A percentile compares a stretch with the other conserved stretches of the same genome.
Evolutionary conservation across 92 coral and sea anemone species (phyloP).

Genomic region (Galaxea fascicularis): DNA sequence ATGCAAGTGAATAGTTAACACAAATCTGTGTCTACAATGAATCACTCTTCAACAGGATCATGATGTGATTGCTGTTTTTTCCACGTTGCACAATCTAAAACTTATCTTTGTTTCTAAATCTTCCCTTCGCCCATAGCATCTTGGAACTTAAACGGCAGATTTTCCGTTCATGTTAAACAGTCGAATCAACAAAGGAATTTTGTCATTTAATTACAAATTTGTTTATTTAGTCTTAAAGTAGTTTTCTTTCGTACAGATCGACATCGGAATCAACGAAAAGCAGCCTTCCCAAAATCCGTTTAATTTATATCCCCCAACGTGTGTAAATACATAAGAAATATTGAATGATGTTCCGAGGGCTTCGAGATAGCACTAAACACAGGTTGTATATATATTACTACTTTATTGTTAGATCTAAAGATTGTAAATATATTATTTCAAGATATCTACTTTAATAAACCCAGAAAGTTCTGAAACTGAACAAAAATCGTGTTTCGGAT

Average conservation of each 20-base stretch:
- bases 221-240: background rate
- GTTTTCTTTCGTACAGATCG: slow-evolving; percentile 1
- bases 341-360: slow-evolving; percentile 23
- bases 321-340: slow-evolving; percentile 38
- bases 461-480: slow-evolving; percentile 14
- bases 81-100: background rate
- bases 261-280: background rate
- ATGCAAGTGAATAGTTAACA: slow-evolving; percentile 47
- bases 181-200: slow-evolving; percentile 9
- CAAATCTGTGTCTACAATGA: slow-evolving; percentile 17
- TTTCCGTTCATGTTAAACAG: background rate
- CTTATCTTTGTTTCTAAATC: background rate
- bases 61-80: background rate
- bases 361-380: background rate
- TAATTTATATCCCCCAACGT: slow-evolving; percentile 38
- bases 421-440: slow-evolving; percentile 52
- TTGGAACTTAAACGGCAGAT: background rate
- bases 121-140: background rate
- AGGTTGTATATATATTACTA: slow-evolving; percentile 36
- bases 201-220: background rate
- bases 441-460: slow-evolving; percentile 41
- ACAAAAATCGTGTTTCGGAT: slow-evolving; percentile 5
- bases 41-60: background rate
- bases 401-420: slow-evolving; percentile 45
- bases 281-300: background rate